Percentiles rank a stretch among this genome's conserved stretches.
These are phyloP conservation scores for Anarsia innoxiella DNA, from an alignment of 2,888 invertebrate genomes.

Conservation along the genomic window DNA sequence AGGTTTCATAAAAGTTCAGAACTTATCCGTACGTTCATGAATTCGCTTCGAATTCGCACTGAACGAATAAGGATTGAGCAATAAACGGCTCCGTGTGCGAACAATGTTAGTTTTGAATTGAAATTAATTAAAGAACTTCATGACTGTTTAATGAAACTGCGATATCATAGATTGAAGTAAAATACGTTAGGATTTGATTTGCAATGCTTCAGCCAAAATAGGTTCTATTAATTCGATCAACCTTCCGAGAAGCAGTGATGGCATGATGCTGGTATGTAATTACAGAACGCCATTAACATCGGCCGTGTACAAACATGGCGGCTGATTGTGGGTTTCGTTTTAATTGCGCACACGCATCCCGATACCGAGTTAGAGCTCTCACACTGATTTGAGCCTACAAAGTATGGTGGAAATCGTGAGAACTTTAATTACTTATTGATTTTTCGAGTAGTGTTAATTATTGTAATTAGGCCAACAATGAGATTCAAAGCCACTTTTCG, in stretches of 20 bases:
- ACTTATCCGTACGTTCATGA: neutral
- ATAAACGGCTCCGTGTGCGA: neutral
- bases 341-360: slow-evolving; percentile 74
- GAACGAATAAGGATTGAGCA: neutral
- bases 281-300: slow-evolving; percentile 73
- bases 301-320: slow-evolving; percentile 75
- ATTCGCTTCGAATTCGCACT: neutral
- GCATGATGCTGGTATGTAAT: slow-evolving; percentile 71
- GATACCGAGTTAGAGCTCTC: slow-evolving; percentile 59
- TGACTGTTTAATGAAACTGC: slow-evolving; percentile 8
- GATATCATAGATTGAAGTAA: slow-evolving; percentile 12
- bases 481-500: too few relatives aligned
- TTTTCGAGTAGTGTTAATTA: slow-evolving; percentile 32
- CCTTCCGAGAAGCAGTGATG: slow-evolving; percentile 70
- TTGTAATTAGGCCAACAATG: slow-evolving; percentile 13
- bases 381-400: slow-evolving; percentile 46
- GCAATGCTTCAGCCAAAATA: slow-evolving; percentile 47
- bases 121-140: slow-evolving; percentile 5
- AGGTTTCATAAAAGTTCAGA: too few relatives aligned
- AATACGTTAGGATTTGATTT: slow-evolving; percentile 25
- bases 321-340: slow-evolving; percentile 73
- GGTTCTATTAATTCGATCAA: slow-evolving; percentile 70
- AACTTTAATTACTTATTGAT: slow-evolving; percentile 62
- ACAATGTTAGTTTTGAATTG: too few relatives aligned
- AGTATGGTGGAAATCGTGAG: slow-evolving; percentile 53